Conservation (phyloP, 2,888 invertebrate species). For the Erannis defoliaria region DNA sequence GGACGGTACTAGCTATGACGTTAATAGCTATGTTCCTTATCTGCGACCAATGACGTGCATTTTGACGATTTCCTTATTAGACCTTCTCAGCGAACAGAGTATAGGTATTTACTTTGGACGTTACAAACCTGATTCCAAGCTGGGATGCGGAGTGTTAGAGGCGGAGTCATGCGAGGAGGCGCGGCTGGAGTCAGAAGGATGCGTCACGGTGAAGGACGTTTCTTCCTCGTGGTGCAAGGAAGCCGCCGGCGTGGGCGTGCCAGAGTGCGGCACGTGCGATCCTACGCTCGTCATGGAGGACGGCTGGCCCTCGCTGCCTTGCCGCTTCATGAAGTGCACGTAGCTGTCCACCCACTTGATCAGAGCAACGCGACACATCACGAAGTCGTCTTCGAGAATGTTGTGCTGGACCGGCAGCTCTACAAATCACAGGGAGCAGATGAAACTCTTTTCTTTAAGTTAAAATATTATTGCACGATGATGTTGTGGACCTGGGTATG, state of each 20-base stretch:
- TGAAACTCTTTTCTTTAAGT: too few species aligned
- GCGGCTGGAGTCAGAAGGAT: slow-evolving; percentile 81
- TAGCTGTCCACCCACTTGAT: slow-evolving; percentile 96
- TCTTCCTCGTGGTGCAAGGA: slow-evolving; percentile 81
- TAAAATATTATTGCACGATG: too few species aligned
- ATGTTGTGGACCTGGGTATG: too few species aligned
- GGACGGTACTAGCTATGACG: too few species aligned
- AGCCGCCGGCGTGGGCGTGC: slow-evolving; percentile 73
- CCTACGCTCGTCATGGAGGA: slow-evolving; percentile 80
- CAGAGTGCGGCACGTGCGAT: slow-evolving; percentile 74
- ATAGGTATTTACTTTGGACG: too few species aligned
- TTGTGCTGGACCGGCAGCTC: slow-evolving; percentile 92
- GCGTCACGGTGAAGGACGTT: slow-evolving; percentile 78
- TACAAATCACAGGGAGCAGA: slow-evolving; percentile 49
- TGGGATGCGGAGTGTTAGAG: slow-evolving; percentile 86
- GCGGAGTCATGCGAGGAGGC: slow-evolving; percentile 83
- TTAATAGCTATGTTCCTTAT: too few species aligned
- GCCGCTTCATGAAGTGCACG: slow-evolving; percentile 91
- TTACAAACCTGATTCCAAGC: slow-evolving; percentile 86
- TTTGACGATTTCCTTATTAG: too few species aligned
- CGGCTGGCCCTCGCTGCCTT: slow-evolving; percentile 81
- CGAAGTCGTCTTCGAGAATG: slow-evolving; percentile 89
- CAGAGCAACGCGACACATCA: slow-evolving; percentile 92
- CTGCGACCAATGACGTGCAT: too few species aligned
- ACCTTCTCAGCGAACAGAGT: too few species aligned